Base-by-base conservation (phyloP, 30 jellyfish, hydroid and myxozoan genomes). In the Rhopilema esculentum region DNA sequence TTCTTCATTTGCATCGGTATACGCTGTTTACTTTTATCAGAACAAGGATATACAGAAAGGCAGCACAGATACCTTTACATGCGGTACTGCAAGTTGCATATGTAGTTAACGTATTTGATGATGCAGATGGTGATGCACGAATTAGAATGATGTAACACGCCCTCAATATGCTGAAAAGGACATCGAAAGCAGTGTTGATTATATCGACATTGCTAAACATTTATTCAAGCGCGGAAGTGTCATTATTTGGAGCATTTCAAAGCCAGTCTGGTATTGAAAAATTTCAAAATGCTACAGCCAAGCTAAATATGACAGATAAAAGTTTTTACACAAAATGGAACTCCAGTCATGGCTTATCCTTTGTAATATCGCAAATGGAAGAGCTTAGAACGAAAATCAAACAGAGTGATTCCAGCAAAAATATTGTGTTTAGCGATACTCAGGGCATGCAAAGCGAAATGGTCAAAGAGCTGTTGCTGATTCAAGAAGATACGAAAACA, bases 401-500 rank as follows among this genome's bases (percentile, higher is more conserved):
- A n/a, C 19, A n/a, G 23, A 67, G 52, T 7, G 17, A 24, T 49
- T 50, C 29, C 16, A 79, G 19, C 21, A 57, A 68, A 22, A 26
- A 40, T 12, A 26, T 72, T 49, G 83, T 81, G 28, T 81, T 81
- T 24, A 68, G 64, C 30, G 91, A 81, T 49, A 0, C 69, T 19
- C 0, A 72, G 18, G 76, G 62, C 32, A 0, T 68, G 24, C 51
- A n/a, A 66, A 29, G 25, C 8, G 74, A 48, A 21, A 81, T 81
- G 16, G 1, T 81, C 15, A 31, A 79, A 27, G 91, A 81, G 75
- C 29, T 20, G 0, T 7, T 81, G 27, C 1, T 16, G 0, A 26
- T 21, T 0, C 63, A 22, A 8, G 67, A 12, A 6, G 57, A 2
- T 6, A 12, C 12, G 12, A 40, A 40, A 6, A 40, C 57, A 12